Evolutionary conservation across 1,140 invertebrate species (phyloP), one percentile per base, ranked within the genome.

Genomic region (Littorina saxatilis): DNA sequence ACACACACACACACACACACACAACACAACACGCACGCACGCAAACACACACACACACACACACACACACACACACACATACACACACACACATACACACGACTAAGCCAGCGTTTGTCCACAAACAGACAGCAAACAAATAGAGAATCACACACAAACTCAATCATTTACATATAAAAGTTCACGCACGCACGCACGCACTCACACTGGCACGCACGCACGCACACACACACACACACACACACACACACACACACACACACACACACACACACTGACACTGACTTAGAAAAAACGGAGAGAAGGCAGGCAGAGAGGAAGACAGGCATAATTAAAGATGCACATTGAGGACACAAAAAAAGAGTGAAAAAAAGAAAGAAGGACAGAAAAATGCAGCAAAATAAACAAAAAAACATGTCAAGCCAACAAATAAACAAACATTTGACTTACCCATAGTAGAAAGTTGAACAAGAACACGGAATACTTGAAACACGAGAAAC

Each of bases 201-300:
- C 76, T 29, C 55, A 61, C 75, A 32, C 75, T 61, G 52, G 52
- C 76, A 83, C 79, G 75, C 78, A 81, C 79, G 78, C 84, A 85
- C 79, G 52, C 84, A 80, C 32, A 66, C 15, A 58, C 15, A 23
- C 55, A 27, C 15, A 58, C n/a, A 58, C 55, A 58, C n/a, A 58
- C 55, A 32, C 32, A 35, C 61, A 35, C 32, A 66, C 61, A 35
- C 27, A 35, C 29, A 35, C 61, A 66, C 61, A 35, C 61, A 37
- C 55, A 5, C 55, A 58, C 55, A 58, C 55, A 58, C 55, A 5
- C 55, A 58, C 55, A 5, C 55, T 23, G 17, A 5, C 55, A 58
- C 55, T 0, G 17, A 58, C 17, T 47, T 9, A 58, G 55, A 23
- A 47, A n/a, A n/a, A n/a, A 58, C 17, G 5, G 55, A 58, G 4